Percentiles rank a stretch among this genome's conserved stretches.
Evolutionary conservation across 2,797 vertebrate genomes (phyloP).

Genomic region (Periparus ater): DNA sequence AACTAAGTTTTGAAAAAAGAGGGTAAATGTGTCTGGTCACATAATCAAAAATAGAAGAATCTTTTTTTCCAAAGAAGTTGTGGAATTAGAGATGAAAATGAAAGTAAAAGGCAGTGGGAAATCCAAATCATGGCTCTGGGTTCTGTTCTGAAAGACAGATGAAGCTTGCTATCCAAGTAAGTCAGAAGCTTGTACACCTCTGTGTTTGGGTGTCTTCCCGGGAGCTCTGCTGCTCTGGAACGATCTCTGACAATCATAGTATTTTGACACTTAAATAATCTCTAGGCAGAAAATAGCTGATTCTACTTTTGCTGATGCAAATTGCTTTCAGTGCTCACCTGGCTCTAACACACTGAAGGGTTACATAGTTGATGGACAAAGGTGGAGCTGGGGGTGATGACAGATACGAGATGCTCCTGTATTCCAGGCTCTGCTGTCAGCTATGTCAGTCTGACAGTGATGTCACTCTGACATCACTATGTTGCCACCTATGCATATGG

Average conservation of each 20-base stretch:
- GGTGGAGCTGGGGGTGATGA: neutral
- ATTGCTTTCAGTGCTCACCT: neutral
- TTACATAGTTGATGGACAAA: neutral
- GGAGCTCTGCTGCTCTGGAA: neutral
- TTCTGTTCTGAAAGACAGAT: accelerated
- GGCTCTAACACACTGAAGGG: neutral
- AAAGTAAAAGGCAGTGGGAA: neutral
- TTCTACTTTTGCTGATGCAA: neutral
- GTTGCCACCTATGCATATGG: neutral
- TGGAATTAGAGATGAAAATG: neutral
- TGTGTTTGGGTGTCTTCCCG: neutral
- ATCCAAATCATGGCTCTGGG: neutral
- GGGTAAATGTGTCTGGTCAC: neutral
- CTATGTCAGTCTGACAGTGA: too few species aligned
- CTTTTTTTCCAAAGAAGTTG: neutral
- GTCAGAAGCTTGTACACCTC: neutral
- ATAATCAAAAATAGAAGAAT: neutral
- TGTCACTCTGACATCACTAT: neutral
- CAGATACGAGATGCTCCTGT: neutral
- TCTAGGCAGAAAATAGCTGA: neutral
- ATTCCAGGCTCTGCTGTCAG: neutral
- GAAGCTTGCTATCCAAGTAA: neutral
- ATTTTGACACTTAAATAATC: neutral
- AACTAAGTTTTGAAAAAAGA: neutral
- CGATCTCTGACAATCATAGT: neutral